phyloP scores from a whole-genome alignment of 2,888 invertebrate species.

The Periphyllus acericola region DNA sequence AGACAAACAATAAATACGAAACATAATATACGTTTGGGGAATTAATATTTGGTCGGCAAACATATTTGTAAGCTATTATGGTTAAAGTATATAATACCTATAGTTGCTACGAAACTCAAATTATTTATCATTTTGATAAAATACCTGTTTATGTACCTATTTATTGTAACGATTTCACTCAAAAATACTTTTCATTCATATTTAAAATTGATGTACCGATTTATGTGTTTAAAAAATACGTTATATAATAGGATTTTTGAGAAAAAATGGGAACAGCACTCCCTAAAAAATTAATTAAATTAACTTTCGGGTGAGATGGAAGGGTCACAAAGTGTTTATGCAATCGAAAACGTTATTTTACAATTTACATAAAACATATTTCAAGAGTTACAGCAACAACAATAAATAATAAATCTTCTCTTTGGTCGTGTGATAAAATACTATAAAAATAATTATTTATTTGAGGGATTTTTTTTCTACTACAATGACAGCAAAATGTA shows the following conservation, averaged over 20 bases:
- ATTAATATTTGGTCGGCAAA: too few species aligned
- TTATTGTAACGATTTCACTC: not conserved
- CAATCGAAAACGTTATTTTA: conserved; percentile 45
- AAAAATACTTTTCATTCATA: not conserved
- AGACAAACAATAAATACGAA: too few species aligned
- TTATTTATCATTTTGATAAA: not conserved
- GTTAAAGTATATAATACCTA: not conserved
- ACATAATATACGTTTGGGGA: too few species aligned
- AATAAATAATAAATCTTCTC: conserved; percentile 21
- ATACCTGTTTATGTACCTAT: not conserved
- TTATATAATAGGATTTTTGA: not conserved
- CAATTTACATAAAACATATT: conserved; percentile 42
- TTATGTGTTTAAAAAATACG: not conserved
- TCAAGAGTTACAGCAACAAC: conserved; percentile 34
- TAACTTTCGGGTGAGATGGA: not conserved
- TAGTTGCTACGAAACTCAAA: not conserved
- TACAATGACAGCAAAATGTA: not conserved
- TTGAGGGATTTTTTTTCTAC: not conserved
- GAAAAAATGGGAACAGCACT: conserved; percentile 2
- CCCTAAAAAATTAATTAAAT: conserved; percentile 35
- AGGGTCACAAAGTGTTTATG: conserved; percentile 31
- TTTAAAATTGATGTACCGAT: conserved; percentile 9
- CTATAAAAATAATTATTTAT: conserved; percentile 25
- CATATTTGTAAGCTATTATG: not conserved
- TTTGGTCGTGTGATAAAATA: conserved; percentile 2